Conservation (phyloP, 2,797 vertebrate genomes). For the Alfaro cultratus region DNA sequence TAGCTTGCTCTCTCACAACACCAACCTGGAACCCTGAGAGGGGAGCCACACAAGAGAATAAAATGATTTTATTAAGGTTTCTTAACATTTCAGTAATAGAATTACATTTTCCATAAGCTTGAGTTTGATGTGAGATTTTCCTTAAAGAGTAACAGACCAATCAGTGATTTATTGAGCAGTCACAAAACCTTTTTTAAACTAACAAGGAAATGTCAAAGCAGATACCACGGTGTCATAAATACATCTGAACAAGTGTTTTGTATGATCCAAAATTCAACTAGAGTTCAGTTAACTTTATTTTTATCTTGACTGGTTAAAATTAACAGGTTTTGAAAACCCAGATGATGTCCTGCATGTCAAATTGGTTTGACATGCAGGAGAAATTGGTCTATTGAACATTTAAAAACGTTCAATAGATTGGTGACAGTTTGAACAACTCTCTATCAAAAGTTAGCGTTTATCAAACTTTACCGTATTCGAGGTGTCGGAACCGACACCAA, state of each 20-base stretch:
- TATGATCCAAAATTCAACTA: not conserved
- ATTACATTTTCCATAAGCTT: not conserved
- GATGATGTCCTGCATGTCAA: not conserved
- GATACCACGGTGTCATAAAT: not conserved
- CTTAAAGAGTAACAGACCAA: not conserved
- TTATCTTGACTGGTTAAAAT: not conserved
- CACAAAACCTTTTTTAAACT: not conserved
- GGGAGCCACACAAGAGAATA: constrained; percentile 23
- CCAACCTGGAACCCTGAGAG: constrained; percentile 83
- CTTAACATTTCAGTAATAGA: not conserved
- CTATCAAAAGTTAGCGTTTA: not conserved
- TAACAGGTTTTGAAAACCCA: not conserved
- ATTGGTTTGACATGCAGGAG: not conserved
- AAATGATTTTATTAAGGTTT: not conserved
- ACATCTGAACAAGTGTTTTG: not conserved
- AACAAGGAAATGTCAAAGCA: not conserved
- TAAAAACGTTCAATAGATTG: no score
- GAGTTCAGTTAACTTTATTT: not conserved
- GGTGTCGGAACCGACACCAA: not conserved
- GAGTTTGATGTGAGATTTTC: not conserved
- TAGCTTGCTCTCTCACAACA: constrained; percentile 74
- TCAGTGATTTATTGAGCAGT: not conserved
- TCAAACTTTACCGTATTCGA: not conserved
- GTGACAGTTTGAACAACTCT: not conserved
- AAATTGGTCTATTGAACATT: not conserved